Evolutionary conservation across 2,888 invertebrate species (phyloP), one percentile per base, ranked within the genome.

Genomic region (Watsonalla cultraria): DNA sequence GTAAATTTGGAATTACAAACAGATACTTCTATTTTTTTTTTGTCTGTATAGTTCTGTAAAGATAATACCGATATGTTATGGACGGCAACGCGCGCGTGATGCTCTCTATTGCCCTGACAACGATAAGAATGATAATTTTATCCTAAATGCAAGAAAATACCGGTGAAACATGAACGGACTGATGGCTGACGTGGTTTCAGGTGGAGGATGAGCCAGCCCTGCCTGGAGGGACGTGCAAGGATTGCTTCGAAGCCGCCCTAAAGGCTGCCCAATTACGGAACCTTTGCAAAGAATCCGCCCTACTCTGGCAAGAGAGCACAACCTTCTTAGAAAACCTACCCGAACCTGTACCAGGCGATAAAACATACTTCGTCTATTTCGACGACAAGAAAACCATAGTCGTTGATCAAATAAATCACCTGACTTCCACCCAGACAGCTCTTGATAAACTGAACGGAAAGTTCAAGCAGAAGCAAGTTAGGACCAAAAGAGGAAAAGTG

Each of bases 121-220:
- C 7, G 5, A 57, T 57, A 0, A 58, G 56, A 14, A 51, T 46
- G 15, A 60, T 59, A 54, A 11, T 42, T 48, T n/a, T 54, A 54
- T 60, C 11, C 51, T 59, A 33, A 66, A 60, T 45, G 51, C 60
- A 34, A 50, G 51, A 60, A 24, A 66, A 64, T 48, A 60, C 63
- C 57, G 55, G 52, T 51, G 45, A 52, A 58, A 61, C 67, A 72
- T 62, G 75, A 76, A 76, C 79, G 75, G 82, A 75, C 76, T 88
- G 85, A 88, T 78, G 72, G 74, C 76, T 76, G 65, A 65, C 84
- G 72, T 87, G 72, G 77, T 90, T 90, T 85, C 89, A 90, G 89
- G 78, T 90, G 68, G 78, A 68, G 66, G 72, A 79, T 62, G 82
- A 80, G 59, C 54, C 64, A 14, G 76, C 64, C 7, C 67, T 88